These are phyloP conservation scores for Aegithalos caudatus DNA, from an alignment of 2,113 vertebrate species.

Conservation along the genomic window DNA sequence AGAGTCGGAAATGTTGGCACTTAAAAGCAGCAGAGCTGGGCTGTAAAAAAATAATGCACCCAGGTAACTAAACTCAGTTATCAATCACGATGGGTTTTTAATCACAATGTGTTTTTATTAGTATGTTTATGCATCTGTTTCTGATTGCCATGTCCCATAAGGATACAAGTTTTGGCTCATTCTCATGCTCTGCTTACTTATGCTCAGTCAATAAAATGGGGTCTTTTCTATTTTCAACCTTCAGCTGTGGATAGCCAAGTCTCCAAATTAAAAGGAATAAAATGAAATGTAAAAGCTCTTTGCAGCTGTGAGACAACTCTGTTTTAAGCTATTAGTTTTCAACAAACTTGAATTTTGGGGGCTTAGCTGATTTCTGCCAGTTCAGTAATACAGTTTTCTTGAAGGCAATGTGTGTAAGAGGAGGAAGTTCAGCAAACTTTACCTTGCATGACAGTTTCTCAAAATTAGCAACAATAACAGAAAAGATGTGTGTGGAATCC, in stretches of 20 bases:
- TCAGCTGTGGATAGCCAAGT: background rate
- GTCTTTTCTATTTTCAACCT: background rate
- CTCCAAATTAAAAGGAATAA: background rate
- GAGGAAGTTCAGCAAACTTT: background rate
- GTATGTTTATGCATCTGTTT: background rate
- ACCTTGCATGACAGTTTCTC: background rate
- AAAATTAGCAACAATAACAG: background rate
- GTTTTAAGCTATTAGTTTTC: background rate
- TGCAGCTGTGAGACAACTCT: background rate
- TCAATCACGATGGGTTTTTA: background rate
- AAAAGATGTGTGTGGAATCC: background rate
- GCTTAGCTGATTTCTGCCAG: background rate
- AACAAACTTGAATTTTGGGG: background rate
- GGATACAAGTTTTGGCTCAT: fast-evolving
- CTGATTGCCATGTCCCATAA: fast-evolving
- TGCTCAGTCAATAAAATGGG: background rate
- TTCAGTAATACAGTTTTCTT: background rate
- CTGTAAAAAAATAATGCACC: background rate
- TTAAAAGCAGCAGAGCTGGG: background rate
- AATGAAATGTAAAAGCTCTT: background rate
- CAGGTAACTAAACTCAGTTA: background rate
- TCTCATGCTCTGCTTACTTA: background rate
- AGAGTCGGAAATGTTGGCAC: too few relatives aligned
- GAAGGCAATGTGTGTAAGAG: background rate
- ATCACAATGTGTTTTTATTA: background rate